These are phyloP conservation scores for Triplophysa bombifrons DNA, from an alignment of 2,797 vertebrate genomes.

Conservation along the genomic window DNA sequence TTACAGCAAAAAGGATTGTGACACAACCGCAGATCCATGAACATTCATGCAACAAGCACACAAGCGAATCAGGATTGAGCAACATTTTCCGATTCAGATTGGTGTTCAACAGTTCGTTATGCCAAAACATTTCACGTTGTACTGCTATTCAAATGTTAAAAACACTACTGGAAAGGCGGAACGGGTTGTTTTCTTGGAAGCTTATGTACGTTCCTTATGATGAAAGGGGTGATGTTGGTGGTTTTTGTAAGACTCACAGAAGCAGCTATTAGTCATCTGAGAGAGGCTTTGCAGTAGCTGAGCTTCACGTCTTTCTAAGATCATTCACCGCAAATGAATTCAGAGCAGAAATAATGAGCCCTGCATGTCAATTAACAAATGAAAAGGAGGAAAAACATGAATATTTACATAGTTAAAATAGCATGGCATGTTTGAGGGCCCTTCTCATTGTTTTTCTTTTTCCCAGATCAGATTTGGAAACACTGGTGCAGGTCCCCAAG, in stretches of 20 bases:
- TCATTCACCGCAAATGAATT: slow-evolving; percentile 34
- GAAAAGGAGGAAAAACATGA: slow-evolving; percentile 37
- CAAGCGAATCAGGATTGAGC: neutral
- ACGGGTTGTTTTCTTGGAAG: slow-evolving; percentile 27
- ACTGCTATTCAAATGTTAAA: slow-evolving; percentile 20
- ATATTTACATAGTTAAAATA: slow-evolving; percentile 48
- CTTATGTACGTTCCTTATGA: slow-evolving; percentile 11
- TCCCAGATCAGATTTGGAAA: slow-evolving; percentile 69
- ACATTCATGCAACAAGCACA: neutral
- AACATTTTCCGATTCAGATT: neutral
- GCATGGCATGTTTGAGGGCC: slow-evolving; percentile 49
- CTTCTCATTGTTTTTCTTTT: slow-evolving; percentile 60
- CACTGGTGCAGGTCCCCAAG: slow-evolving; percentile 68
- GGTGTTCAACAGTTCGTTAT: neutral
- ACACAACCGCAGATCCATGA: neutral
- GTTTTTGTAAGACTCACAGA: slow-evolving; percentile 20
- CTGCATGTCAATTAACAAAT: slow-evolving; percentile 33
- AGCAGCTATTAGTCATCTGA: slow-evolving; percentile 36
- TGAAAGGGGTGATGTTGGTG: slow-evolving; percentile 27
- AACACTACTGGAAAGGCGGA: neutral
- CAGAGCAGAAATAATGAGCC: slow-evolving; percentile 41
- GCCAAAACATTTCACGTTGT: slow-evolving; percentile 6
- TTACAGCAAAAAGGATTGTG: neutral
- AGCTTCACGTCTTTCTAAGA: slow-evolving; percentile 8
- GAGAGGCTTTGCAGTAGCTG: slow-evolving; percentile 13